Base-by-base conservation (phyloP, 2,113 vertebrate species). In the Crotalus tigris region DNA sequence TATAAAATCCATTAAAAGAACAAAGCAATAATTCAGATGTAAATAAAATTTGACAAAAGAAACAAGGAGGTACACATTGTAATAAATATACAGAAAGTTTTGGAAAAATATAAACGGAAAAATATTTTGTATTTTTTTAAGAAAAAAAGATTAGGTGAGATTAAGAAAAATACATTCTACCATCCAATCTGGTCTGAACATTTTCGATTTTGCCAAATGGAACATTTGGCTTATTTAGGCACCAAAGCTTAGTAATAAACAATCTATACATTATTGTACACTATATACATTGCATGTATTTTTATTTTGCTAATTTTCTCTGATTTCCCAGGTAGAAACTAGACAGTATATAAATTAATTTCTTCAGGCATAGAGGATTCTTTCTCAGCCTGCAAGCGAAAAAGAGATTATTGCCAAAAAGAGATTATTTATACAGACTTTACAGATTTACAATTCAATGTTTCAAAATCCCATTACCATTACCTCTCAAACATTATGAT, bases 401-500 rank as follows among this genome's bases (percentile, higher is more conserved):
- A 88, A 24, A 87, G 23, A 53, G 21, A 15, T 9, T 19, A 5
- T 11, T 39, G 49, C 59, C 29, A 88, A 24, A n/a, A 61, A 33
- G 23, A 53, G 21, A 23, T 9, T 19, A 5, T 11, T 39, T 29
- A 10, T 44, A 92, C 44, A 51, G 17, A 46, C 2, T 0, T 51
- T 92, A 11, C 9, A 87, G 26, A 13, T 13, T 91, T 87, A 88
- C 24, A 81, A 49, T 61, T 55, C 69, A 26, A 15, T 0, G 7
- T 21, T 69, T 88, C 15, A 87, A 91, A 91, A 23, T 91, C 54
- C 92, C 96, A 88, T 94, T 0, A 92, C 87, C 81, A 89, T 94
- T 46, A 89, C 21, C 54, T 94, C 94, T 93, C 94, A 91, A 96
- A 89, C 39, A 53, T 92, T 93, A 95, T 95, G 57, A 91, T 93